A percentile compares a stretch with the other conserved stretches of the same genome.
Conservation (phyloP, 2,888 invertebrate genomes). For the Embidobia sp. region DNA sequence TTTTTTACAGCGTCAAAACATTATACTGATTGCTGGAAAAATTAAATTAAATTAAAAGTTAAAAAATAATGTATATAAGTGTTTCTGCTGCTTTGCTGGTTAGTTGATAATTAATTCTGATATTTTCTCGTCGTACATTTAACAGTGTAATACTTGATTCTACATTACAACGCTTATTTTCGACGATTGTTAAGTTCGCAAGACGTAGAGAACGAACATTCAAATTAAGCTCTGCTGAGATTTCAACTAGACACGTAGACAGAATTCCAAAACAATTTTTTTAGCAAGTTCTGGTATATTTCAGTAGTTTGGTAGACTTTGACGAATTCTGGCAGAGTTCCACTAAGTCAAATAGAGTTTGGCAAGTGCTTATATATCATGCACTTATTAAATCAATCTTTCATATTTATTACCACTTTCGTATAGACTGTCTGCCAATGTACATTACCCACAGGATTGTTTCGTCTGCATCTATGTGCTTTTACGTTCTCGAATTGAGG, state of each 20-base stretch:
- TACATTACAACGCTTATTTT: too few species aligned
- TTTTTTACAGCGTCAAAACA: too few species aligned
- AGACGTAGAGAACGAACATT: neutral
- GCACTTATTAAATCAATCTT: slow-evolving; percentile 61
- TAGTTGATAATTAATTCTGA: too few species aligned
- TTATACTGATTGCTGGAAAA: too few species aligned
- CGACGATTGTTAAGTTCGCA: too few species aligned
- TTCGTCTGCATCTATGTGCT: neutral
- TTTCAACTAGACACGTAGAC: slow-evolving; percentile 10
- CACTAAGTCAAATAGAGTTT: slow-evolving; percentile 56
- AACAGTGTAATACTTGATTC: too few species aligned
- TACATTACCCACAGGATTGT: neutral
- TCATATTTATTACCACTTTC: slow-evolving; percentile 42
- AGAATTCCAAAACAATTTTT: slow-evolving; percentile 18
- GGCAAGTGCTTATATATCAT: slow-evolving; percentile 57
- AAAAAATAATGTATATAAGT: too few species aligned
- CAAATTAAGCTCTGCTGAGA: slow-evolving; percentile 16
- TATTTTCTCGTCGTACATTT: too few species aligned
- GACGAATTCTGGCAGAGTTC: slow-evolving; percentile 51
- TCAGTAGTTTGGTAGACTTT: slow-evolving; percentile 50
- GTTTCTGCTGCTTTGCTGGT: too few species aligned
- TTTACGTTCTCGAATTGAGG: neutral
- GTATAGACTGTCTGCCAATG: neutral
- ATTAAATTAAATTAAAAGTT: too few species aligned
- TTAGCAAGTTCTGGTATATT: slow-evolving; percentile 30